Percentiles rank a stretch among this genome's conserved stretches.
phyloP scores from a whole-genome alignment of 2,797 vertebrate genomes.

The Mastacembelus armatus region DNA sequence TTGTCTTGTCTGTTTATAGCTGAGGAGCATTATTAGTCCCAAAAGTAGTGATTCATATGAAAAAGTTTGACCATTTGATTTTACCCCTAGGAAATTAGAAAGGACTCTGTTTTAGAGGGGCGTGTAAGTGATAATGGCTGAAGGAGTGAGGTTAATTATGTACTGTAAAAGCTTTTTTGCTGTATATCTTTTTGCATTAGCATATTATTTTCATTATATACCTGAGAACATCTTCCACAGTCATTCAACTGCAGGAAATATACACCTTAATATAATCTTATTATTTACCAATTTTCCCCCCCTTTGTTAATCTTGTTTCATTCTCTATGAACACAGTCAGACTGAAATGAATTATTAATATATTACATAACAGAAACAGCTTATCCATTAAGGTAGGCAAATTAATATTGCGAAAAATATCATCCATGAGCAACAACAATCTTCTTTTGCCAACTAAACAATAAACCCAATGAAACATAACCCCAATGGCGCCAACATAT shows the following conservation, averaged over 20 bases:
- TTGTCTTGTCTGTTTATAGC: neutral
- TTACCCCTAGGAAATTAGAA: slow-evolving; percentile 48
- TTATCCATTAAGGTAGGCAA: slow-evolving; percentile 7
- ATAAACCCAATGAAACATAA: slow-evolving; percentile 21
- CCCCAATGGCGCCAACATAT: slow-evolving; percentile 1
- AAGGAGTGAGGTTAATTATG: slow-evolving; percentile 7
- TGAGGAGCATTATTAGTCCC: neutral
- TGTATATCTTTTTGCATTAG: slow-evolving; percentile 24
- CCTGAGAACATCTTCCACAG: neutral
- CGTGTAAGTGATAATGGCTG: neutral
- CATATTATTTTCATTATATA: slow-evolving; percentile 6
- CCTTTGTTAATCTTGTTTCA: slow-evolving; percentile 12
- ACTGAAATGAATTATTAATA: slow-evolving; percentile 38
- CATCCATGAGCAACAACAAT: slow-evolving; percentile 1
- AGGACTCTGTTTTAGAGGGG: neutral
- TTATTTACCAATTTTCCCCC: neutral
- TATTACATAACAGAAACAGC: slow-evolving; percentile 48
- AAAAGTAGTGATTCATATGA: slow-evolving; percentile 7
- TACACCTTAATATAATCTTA: slow-evolving; percentile 12
- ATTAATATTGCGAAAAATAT: slow-evolving; percentile 10
- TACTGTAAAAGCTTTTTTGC: slow-evolving; percentile 8
- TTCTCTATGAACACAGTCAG: slow-evolving; percentile 3
- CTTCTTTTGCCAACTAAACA: slow-evolving; percentile 27
- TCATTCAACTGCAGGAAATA: slow-evolving; percentile 6
- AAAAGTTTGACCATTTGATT: neutral